Conservation (phyloP, 2,888 invertebrate genomes). For the Euzetes globulus region DNA sequence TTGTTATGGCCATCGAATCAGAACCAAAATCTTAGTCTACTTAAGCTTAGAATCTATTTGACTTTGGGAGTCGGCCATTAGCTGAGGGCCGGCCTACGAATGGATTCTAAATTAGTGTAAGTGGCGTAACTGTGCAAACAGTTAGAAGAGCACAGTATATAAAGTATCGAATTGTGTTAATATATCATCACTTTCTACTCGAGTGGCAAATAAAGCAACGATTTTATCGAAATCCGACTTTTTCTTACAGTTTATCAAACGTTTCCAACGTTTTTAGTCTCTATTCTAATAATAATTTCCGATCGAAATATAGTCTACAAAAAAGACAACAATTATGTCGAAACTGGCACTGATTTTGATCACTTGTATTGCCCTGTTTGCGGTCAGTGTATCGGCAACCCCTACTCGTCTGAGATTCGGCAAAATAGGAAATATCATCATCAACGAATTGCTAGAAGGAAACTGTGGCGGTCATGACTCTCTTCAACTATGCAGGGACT, state of each 20-base stretch:
- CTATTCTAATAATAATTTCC: background rate
- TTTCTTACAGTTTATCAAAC: background rate
- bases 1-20: background rate
- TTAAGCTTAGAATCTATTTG: background rate
- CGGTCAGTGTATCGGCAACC: background rate
- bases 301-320: too few relatives aligned
- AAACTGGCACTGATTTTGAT: background rate
- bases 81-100: background rate
- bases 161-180: constrained; percentile 11
- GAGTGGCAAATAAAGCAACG: background rate
- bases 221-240: background rate
- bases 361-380: background rate
- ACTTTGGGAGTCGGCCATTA: background rate
- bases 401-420: background rate
- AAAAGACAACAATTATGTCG: background rate
- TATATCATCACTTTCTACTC: constrained; percentile 13
- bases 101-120: background rate
- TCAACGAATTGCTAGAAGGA: background rate
- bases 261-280: background rate
- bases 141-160: background rate
- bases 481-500: background rate
- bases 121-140: background rate
- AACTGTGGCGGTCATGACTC: constrained; percentile 3
- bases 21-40: background rate
- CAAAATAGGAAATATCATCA: background rate